Conservation (phyloP, 2,797 vertebrate genomes). For the Todus mexicanus region DNA sequence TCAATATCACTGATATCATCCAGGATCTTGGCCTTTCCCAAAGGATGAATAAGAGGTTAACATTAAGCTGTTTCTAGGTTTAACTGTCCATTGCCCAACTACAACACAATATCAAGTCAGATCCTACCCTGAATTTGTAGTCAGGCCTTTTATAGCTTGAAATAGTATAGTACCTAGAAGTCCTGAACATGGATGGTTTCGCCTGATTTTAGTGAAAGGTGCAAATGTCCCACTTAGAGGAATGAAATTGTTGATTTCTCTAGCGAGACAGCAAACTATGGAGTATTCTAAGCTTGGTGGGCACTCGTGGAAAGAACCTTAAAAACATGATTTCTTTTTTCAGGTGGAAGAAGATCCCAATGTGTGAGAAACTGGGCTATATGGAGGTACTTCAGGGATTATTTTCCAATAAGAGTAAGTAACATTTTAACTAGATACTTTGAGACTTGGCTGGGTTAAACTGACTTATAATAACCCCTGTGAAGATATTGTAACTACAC, state of each 20-base stretch:
- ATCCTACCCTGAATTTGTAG: background rate
- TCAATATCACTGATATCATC: background rate
- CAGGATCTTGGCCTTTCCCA: background rate
- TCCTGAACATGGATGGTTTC: background rate
- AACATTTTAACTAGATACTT: background rate
- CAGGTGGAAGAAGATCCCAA: constrained; percentile 91
- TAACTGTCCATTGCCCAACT: background rate
- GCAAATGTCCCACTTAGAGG: background rate
- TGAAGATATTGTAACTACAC: background rate
- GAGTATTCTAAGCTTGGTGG: background rate
- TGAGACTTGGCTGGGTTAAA: background rate
- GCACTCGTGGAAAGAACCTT: background rate
- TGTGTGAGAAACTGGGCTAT: constrained; percentile 96
- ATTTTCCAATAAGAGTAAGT: constrained; percentile 92
- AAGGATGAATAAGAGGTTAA: background rate
- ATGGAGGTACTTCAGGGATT: constrained; percentile 95
- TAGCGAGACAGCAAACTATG: background rate
- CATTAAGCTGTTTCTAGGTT: background rate
- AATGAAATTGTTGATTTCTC: background rate
- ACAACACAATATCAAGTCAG: background rate
- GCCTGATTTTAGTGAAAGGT: background rate
- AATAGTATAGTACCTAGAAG: background rate
- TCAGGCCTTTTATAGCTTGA: background rate
- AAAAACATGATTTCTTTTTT: background rate
- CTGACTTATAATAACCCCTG: background rate